A percentile compares a stretch with the other conserved stretches of the same genome.
Conservation (phyloP, 2,797 vertebrate genomes). For the Pristis pectinata region DNA sequence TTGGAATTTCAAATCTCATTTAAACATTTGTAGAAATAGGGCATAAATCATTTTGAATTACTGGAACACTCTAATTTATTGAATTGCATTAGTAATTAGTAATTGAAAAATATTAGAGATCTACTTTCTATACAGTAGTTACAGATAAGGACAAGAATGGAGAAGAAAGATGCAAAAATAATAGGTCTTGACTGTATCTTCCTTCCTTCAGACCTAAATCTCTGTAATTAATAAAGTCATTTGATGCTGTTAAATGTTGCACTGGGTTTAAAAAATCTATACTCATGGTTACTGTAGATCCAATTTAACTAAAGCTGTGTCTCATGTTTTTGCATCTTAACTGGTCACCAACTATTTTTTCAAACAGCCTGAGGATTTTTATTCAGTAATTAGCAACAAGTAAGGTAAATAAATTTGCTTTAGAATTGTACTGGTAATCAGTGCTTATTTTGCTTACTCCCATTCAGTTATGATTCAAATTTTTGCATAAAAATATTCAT, state of each 20-base stretch:
- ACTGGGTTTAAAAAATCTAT: background rate
- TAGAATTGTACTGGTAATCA: background rate
- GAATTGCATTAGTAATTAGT: conserved; percentile 84
- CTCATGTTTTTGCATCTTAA: background rate
- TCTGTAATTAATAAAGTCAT: conserved; percentile 4
- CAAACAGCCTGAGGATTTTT: background rate
- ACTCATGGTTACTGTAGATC: background rate
- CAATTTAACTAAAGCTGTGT: background rate
- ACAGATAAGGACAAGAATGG: background rate
- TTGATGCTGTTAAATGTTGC: background rate
- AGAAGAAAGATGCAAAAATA: background rate
- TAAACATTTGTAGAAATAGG: conserved; percentile 82
- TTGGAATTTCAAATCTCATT: conserved; percentile 83
- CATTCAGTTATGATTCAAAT: background rate
- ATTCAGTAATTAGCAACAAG: conserved; percentile 4
- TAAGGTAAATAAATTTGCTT: background rate
- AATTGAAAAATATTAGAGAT: conserved; percentile 44
- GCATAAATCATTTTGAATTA: conserved; percentile 88
- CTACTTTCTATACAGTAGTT: background rate
- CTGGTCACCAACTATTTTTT: background rate
- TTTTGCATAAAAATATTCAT: conserved; percentile 10
- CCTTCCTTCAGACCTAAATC: background rate
- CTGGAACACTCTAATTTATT: conserved; percentile 57
- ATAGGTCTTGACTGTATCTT: background rate
- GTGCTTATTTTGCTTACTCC: background rate